Evolutionary conservation across 2,888 invertebrate genomes (phyloP), one percentile per base, ranked within the genome.

Genomic region (Carabus problematicus): DNA sequence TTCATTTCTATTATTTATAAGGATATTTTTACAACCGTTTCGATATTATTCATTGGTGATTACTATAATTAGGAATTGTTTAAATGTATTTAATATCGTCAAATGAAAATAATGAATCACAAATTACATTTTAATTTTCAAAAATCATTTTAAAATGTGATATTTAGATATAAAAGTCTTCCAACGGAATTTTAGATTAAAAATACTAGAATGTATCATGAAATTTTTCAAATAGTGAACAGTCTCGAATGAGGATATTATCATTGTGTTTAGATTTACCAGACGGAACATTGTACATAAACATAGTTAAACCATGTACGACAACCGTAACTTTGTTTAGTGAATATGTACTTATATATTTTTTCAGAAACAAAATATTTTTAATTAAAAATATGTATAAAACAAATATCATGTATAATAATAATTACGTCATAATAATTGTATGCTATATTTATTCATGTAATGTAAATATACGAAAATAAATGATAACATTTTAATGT

Each of bases 91-190:
- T 6, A 29, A 29, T 29, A 29, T 29, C 29, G 29, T 29, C 29
- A 29, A 29, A 29, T 29, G n/a, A n/a, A n/a, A n/a, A n/a, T n/a
- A n/a, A n/a, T n/a, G 29, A 29, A 29, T 29, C 29, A 29, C 29
- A 29, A 29, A 29, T 29, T 29, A 29, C 29, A 29, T 52, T 45
- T 45, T 12, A 52, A 52, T 52, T 52, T 14, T 45, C 29, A 18
- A 19, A 56, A 59, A 68, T 68, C 68, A 69, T 69, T 69, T 61
- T 16, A 42, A 67, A 67, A 62, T 69, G 69, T 69, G 69, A 69
- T 69, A 69, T 69, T 69, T 69, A 62, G 62, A 45, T 60, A 60
- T 54, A 69, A 69, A 68, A 62, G 69, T 69, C 69, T 69, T 69
- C 69, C 69, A 62, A 45, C 19, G 47, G 29, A 52, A 54, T 54